Evolutionary conservation across 1,140 invertebrate species (phyloP).

Genomic region (Fopius arisanus): DNA sequence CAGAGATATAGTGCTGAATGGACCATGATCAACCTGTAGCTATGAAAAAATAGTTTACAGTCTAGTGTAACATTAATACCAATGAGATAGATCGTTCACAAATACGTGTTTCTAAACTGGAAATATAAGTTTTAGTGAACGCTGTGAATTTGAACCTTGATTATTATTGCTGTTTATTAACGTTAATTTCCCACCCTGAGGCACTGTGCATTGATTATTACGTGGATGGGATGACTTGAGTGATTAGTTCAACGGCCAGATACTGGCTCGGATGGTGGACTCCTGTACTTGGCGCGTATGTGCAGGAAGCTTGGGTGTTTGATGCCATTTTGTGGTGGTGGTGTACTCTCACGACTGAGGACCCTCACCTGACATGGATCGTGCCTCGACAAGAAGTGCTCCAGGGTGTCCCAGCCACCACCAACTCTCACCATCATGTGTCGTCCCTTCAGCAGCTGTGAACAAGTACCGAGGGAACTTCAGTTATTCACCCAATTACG

Average conservation of each 20-base stretch:
- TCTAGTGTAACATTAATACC: not conserved
- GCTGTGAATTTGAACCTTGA: not conserved
- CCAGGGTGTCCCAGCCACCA: constrained; percentile 91
- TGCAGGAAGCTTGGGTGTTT: constrained; percentile 70
- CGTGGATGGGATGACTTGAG: not conserved
- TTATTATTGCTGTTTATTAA: not conserved
- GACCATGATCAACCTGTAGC: constrained; percentile 3
- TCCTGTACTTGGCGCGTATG: constrained; percentile 77
- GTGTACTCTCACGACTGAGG: constrained; percentile 64
- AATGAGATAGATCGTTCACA: not conserved
- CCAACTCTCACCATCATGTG: constrained; percentile 95
- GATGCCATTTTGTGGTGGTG: constrained; percentile 47
- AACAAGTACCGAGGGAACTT: constrained; percentile 39
- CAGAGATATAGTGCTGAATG: not conserved
- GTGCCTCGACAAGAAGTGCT: constrained; percentile 89
- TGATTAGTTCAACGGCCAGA: constrained; percentile 43
- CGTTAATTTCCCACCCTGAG: not conserved
- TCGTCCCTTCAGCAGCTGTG: constrained; percentile 81
- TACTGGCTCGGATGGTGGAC: constrained; percentile 66
- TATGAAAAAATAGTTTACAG: not conserved
- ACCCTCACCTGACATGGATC: constrained; percentile 87
- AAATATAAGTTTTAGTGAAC: not conserved
- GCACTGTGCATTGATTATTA: not conserved
- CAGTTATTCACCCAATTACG: too few relatives aligned
- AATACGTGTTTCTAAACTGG: not conserved